Base-by-base conservation (phyloP, 1,140 invertebrate species). In the Drosophila triauraria region DNA sequence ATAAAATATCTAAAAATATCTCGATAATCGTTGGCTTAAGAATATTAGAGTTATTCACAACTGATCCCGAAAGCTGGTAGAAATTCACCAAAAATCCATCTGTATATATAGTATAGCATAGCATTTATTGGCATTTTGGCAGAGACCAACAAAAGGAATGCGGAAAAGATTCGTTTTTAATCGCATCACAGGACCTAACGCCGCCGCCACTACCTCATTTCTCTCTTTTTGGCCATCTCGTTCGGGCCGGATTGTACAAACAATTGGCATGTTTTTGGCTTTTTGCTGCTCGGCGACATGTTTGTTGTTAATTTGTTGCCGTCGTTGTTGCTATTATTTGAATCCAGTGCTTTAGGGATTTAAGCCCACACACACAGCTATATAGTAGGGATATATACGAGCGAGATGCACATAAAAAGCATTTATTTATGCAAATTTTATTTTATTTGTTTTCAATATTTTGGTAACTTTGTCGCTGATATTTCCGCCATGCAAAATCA, bases 391-490 rank as follows among this genome's bases (percentile, higher is more conserved):
- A 56, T 40, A 47, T 7, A 44, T 10, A 23, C 13, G 30, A 46
- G 15, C 10, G 48, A 17, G 51, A 43, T 48, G 25, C 43, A 75
- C 40, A 64, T 64, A 46, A 71, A 85, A 72, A 63, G 68, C 84
- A 88, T 88, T 87, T 87, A 87, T 87, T 87, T 87, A 87, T 87
- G 84, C 84, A 87, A 87, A 87, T 87, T 87, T 88, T 83, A 87
- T 87, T 87, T 87, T 87, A 87, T 87, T 87, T 87, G 84, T 88
- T 87, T 87, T 87, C 84, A 88, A 87, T 87, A 87, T 87, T 87
- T 87, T 87, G 84, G 84, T 87, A 87, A 83, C 84, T 87, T 87
- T 87, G 84, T 87, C 84, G 84, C 84, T 87, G 84, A 87, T 87
- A 87, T 87, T 87, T 88, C 84, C 84, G 84, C 84, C 80, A 83